Conservation (phyloP, 2,797 vertebrate species). For the Anguilla obscura region DNA sequence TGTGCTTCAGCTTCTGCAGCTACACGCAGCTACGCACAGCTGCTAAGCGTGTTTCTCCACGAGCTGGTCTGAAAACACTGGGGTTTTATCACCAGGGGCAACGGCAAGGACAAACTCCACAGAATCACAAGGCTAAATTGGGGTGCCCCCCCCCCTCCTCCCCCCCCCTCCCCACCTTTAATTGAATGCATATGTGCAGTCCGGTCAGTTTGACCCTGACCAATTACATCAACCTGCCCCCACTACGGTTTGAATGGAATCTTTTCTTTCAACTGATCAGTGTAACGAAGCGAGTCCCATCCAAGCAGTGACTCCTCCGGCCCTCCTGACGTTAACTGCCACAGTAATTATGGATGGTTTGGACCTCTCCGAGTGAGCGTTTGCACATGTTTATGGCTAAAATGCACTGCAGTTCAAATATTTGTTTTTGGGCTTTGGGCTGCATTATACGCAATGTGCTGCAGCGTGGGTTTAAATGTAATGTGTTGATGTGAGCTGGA, state of each 20-base stretch:
- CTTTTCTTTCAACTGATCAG: background rate
- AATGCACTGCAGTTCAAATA: background rate
- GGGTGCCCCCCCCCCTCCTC: background rate
- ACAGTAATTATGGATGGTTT: background rate
- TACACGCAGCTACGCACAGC: conserved; percentile 44
- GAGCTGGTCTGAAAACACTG: background rate
- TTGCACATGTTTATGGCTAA: background rate
- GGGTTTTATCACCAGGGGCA: conserved; percentile 35
- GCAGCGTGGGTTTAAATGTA: background rate
- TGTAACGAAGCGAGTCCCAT: background rate
- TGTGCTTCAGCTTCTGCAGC: conserved; percentile 20
- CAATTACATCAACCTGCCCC: background rate
- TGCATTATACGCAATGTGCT: background rate
- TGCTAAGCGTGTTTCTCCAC: conserved; percentile 38
- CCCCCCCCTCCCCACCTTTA: background rate
- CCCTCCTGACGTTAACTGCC: background rate
- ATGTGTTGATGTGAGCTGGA: background rate
- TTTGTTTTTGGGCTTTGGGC: background rate
- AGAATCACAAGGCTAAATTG: background rate
- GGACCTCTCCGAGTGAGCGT: background rate
- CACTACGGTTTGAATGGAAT: background rate
- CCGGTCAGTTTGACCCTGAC: conserved; percentile 8
- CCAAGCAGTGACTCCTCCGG: background rate
- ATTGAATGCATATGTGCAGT: conserved; percentile 13
- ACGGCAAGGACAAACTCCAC: conserved; percentile 8